Evolutionary conservation across 2,888 invertebrate genomes (phyloP).

Genomic region (Epinotia bilunana): DNA sequence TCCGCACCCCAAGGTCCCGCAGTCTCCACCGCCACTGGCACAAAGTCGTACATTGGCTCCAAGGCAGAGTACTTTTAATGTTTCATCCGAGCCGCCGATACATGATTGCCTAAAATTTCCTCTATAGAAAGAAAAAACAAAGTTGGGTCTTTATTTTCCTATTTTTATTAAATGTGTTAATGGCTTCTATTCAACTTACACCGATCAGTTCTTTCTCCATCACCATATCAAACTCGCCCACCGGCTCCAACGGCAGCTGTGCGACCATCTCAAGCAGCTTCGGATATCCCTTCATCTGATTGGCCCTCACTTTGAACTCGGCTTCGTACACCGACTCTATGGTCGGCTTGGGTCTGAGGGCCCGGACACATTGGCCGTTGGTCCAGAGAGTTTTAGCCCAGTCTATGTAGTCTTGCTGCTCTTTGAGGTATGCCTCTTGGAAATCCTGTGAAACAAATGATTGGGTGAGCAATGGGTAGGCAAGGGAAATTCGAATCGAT

Average conservation of each 20-base stretch:
- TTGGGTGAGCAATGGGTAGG: background rate
- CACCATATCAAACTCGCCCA: constrained; percentile 55
- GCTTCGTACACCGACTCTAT: constrained; percentile 71
- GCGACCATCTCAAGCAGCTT: constrained; percentile 58
- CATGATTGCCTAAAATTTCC: too few species aligned
- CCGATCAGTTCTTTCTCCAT: constrained; percentile 59
- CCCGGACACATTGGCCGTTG: constrained; percentile 63
- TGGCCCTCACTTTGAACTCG: constrained; percentile 61
- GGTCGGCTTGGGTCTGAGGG: constrained; percentile 65
- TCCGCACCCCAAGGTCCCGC: too few species aligned
- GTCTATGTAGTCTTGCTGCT: constrained; percentile 69
- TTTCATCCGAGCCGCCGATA: too few species aligned
- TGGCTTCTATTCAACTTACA: constrained; percentile 66
- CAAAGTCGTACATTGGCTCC: too few species aligned
- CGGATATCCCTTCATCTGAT: constrained; percentile 50
- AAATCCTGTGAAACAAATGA: constrained; percentile 57
- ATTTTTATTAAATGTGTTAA: too few species aligned
- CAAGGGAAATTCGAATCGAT: too few species aligned
- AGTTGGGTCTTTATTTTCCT: too few species aligned
- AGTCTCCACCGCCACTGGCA: too few species aligned
- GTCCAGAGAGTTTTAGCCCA: constrained; percentile 73
- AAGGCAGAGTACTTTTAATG: too few species aligned
- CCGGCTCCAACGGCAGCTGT: constrained; percentile 64
- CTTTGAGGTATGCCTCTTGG: constrained; percentile 62
- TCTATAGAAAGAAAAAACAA: too few species aligned